Evolutionary conservation across 2,888 invertebrate species (phyloP), one percentile per base, ranked within the genome.

Genomic region (Erebia ligea): DNA sequence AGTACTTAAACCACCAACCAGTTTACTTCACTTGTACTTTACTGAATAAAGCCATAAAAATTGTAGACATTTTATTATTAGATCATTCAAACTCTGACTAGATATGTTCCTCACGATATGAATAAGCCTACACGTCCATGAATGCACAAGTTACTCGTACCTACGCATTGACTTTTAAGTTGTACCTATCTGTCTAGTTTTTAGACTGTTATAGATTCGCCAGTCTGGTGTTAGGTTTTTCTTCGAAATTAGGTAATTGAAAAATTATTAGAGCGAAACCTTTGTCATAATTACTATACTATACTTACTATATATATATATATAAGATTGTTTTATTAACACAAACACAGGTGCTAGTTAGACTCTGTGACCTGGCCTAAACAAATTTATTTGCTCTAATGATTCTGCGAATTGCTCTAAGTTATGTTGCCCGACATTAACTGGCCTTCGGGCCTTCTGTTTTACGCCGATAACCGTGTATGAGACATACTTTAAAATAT

Each of bases 361-460:
- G 25, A 13, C 15, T 68, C 48, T 56, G 54, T 68, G 58, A 54
- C 68, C 71, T 48, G 58, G 63, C 67, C 84, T 81, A 75, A 79
- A 78, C 77, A 79, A 80, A 83, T 82, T 79, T 83, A 83, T 85
- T 85, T 86, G 79, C 77, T 80, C 76, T 76, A 73, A 73, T 48
- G 70, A 68, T 75, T 73, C 65, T 72, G 71, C 68, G 69, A 73
- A 72, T 68, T 69, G 69, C 34, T 58, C 45, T 50, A 4, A 19
- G 54, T 42, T 19, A 19, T 9, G 15, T 40, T 34, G 64, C 19
- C 45, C 66, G 64, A 64, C 70, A 70, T 56, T 59, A 61, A 21
- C 66, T 25, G 66, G 56, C 62, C 61, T 56, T 19, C 48, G 65
- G 56, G 50, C 72, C 70, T 73, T 67, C 70, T 68, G 59, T 59